Conservation (phyloP, 2,797 vertebrate genomes). For the Serranus cabrilla region DNA sequence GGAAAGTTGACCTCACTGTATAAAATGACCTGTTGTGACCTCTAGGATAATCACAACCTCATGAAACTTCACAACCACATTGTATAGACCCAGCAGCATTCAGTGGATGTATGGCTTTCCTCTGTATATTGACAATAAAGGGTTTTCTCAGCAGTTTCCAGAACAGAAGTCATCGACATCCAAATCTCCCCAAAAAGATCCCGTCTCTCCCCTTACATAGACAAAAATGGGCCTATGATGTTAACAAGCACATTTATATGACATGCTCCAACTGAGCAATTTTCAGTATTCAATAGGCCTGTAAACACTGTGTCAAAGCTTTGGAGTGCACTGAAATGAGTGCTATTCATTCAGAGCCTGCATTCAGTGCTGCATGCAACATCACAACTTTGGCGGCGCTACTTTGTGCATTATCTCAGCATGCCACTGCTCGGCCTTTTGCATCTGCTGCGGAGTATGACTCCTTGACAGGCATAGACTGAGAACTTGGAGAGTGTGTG, state of each 20-base stretch:
- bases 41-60: too few relatives aligned
- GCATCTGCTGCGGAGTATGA: slow-evolving; percentile 36
- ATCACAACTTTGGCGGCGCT: slow-evolving; percentile 37
- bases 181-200: too few relatives aligned
- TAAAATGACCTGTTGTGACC: too few relatives aligned
- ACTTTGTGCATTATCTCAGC: slow-evolving; percentile 53
- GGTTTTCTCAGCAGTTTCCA: too few relatives aligned
- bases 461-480: slow-evolving; percentile 55
- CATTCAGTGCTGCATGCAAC: slow-evolving; percentile 31
- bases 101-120: too few relatives aligned
- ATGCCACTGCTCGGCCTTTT: slow-evolving; percentile 51
- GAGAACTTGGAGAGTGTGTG: slow-evolving; percentile 40
- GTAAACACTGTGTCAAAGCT: slow-evolving; percentile 17
- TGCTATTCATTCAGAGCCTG: slow-evolving; percentile 32
- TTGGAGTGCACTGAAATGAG: slow-evolving; percentile 21
- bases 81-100: too few relatives aligned
- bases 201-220: too few relatives aligned
- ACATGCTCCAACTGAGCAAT: slow-evolving; percentile 8
- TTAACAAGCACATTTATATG: neutral
- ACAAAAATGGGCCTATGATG: too few relatives aligned
- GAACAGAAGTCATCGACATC: too few relatives aligned
- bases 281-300: slow-evolving; percentile 8
- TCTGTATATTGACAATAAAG: too few relatives aligned
- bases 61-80: too few relatives aligned
- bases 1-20: too few relatives aligned